Evolutionary conservation across 2,797 vertebrate species (phyloP).

Genomic region (Artibeus jamaicensis): DNA sequence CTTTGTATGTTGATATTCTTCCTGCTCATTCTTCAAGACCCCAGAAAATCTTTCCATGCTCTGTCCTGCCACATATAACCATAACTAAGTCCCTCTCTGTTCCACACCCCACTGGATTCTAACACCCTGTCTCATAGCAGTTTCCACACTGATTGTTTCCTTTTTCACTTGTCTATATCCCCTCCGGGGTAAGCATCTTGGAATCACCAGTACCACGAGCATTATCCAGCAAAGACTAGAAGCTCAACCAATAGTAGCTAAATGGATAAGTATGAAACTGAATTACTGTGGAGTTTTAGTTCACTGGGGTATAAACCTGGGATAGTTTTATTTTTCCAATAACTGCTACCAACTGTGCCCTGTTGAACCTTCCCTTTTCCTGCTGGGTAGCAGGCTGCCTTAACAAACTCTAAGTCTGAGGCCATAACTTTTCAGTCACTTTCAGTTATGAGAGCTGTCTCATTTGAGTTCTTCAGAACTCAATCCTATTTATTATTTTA

Average conservation of each 20-base stretch:
- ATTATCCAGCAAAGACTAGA: conserved; percentile 60
- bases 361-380: conserved; percentile 46
- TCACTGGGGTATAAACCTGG: conserved; percentile 59
- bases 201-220: conserved; percentile 27
- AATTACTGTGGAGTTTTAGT: conserved; percentile 59
- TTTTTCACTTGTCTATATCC: conserved; percentile 43
- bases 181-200: conserved; percentile 52
- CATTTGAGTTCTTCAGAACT: background rate
- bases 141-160: conserved; percentile 27
- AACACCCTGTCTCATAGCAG: background rate
- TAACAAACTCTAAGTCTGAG: conserved; percentile 50
- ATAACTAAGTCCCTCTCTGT: background rate
- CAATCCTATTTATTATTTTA: background rate
- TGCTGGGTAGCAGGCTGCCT: conserved; percentile 47
- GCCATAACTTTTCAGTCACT: conserved; percentile 38
- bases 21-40: conserved; percentile 31
- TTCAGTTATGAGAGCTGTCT: conserved; percentile 42
- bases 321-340: conserved; percentile 68
- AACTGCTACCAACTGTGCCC: conserved; percentile 60
- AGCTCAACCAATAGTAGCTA: conserved; percentile 55
- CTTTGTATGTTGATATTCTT: background rate
- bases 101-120: background rate
- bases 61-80: background rate
- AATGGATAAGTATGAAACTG: conserved; percentile 57
- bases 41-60: background rate